Conservation (phyloP, 2,888 invertebrate genomes). For the Drosophila stalkeri region DNA sequence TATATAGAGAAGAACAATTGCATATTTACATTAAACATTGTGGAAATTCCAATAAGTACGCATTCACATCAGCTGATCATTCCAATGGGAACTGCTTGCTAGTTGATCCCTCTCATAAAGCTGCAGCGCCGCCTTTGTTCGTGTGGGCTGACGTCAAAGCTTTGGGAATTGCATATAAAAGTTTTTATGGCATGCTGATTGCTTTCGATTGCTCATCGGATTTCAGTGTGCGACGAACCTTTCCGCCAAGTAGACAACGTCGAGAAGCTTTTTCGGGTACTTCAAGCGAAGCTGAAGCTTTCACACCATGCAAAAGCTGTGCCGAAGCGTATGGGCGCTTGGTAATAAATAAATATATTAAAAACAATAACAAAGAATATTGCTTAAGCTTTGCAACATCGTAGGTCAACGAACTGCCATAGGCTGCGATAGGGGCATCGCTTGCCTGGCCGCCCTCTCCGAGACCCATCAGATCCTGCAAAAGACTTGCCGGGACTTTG, state of each 20-base stretch:
- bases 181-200: constrained; percentile 21
- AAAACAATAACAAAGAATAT: constrained; percentile 9
- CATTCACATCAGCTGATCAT: neutral
- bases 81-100: neutral
- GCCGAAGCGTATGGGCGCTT: constrained; percentile 41
- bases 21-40: neutral
- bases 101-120: neutral
- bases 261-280: constrained; percentile 13
- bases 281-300: constrained; percentile 7
- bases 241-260: constrained; percentile 20
- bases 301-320: constrained; percentile 55
- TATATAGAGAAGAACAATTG: neutral
- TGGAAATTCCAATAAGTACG: neutral
- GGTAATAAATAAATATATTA: constrained; percentile 38
- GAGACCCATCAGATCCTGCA: constrained; percentile 96
- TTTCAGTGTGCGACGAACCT: constrained; percentile 39
- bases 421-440: constrained; percentile 87
- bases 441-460: constrained; percentile 89
- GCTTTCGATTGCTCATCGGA: constrained; percentile 11
- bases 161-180: constrained; percentile 50
- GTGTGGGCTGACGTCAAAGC: constrained; percentile 9
- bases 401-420: constrained; percentile 58
- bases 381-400: neutral
- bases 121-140: constrained; percentile 28
- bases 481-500: constrained; percentile 95